These are phyloP conservation scores for Oikopleura vanhoeffeni DNA, from an alignment of 23 tunicate species.

Conservation along the genomic window DNA sequence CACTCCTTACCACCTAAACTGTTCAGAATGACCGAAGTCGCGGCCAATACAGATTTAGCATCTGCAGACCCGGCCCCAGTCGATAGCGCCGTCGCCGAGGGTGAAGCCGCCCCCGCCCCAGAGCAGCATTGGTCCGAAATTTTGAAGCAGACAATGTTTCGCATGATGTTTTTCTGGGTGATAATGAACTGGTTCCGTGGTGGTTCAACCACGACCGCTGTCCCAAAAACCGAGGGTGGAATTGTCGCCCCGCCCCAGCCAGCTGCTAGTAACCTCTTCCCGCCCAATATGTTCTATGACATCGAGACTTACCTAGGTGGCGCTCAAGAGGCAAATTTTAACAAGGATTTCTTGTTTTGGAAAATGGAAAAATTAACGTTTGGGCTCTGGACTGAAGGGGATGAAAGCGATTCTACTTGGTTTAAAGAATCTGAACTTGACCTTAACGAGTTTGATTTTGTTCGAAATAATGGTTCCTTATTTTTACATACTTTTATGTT, in stretches of 20 bases:
- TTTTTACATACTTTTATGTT: neutral
- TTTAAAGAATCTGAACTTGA: neutral
- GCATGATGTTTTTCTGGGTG: slow-evolving; percentile 94
- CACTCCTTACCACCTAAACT: neutral
- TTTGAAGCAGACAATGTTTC: slow-evolving; percentile 13
- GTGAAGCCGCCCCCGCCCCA: neutral
- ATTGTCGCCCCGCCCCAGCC: neutral
- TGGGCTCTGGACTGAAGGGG: slow-evolving; percentile 8
- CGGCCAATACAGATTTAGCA: neutral
- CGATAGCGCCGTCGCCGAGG: neutral
- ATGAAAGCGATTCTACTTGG: neutral
- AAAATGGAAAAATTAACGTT: neutral
- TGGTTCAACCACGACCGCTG: slow-evolving; percentile 23
- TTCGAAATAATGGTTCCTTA: neutral
- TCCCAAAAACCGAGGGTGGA: neutral
- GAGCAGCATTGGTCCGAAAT: neutral
- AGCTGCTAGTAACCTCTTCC: slow-evolving; percentile 13
- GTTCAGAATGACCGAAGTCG: neutral
- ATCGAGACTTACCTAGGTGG: neutral
- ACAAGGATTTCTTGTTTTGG: neutral
- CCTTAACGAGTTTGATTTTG: neutral
- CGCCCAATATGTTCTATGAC: neutral
- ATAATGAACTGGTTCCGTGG: slow-evolving; percentile 83
- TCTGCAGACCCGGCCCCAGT: neutral
- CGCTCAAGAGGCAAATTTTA: neutral